Evolutionary conservation across 1,140 invertebrate genomes (phyloP), one percentile per base, ranked within the genome.

Genomic region (Heterodera carotae): DNA sequence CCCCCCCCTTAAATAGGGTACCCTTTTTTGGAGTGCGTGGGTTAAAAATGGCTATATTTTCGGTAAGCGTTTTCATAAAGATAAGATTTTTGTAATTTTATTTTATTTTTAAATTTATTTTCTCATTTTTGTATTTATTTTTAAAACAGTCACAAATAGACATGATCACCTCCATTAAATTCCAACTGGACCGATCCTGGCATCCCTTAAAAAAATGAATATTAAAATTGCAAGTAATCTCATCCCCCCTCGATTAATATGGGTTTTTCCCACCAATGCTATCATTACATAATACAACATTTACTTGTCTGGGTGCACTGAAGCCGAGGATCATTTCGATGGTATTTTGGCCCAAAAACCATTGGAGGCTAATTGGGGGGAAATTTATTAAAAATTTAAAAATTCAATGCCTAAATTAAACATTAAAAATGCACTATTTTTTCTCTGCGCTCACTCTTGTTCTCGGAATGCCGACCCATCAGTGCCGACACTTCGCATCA

Each of bases 251-350:
- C n/a, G n/a, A n/a, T n/a, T n/a, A n/a, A n/a, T n/a, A n/a, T n/a
- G n/a, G n/a, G n/a, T n/a, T n/a, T n/a, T n/a, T n/a, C n/a, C n/a
- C n/a, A n/a, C n/a, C n/a, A n/a, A n/a, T n/a, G n/a, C n/a, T n/a
- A n/a, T n/a, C n/a, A n/a, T n/a, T n/a, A n/a, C n/a, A n/a, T n/a
- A n/a, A n/a, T n/a, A n/a, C n/a, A n/a, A n/a, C 6, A 18, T 27
- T 56, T 27, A 34, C 62, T n/a, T 66, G 62, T 66, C 59, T 77
- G 39, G 82, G 82, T 33, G 82, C 82, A 34, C 79, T 80, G 69
- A 73, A 83, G 27, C 82, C 81, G 25, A 83, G n/a, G 31, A 83
- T 76, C 48, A 84, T 43, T 56, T 85, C 82, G 29, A 83, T 72
- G n/a, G 66, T 39, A 8, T 82, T 83, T 70, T 83, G 82, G 53